Evolutionary conservation across 2,797 vertebrate genomes (phyloP), one percentile per base, ranked within the genome.

Genomic region (Loriculus beryllinus): DNA sequence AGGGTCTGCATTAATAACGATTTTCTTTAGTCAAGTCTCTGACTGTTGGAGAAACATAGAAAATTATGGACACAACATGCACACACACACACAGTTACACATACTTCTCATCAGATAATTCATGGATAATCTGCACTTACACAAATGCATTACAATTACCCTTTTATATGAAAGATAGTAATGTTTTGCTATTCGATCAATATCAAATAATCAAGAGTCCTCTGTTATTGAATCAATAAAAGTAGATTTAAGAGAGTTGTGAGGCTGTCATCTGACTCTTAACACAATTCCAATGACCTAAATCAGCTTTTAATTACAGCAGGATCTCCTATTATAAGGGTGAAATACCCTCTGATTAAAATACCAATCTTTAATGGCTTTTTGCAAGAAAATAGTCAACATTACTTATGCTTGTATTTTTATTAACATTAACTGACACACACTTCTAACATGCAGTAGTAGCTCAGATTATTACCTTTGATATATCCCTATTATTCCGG

Each of bases 271-370:
- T 82, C 49, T 72, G 87, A 96, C 67, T 94, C 95, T 95, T 94
- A 97, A 95, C 79, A 93, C 91, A 91, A 70, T 92, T 93, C 93
- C 94, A 95, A 96, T 96, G 90, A 95, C 94, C 91, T 75, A 88
- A 12, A 74, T 87, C 84, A 96, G 83, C 74, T 72, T 85, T 96
- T 96, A 96, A 97, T 97, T 95, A 96, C 96, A 96, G 90, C 90
- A 82, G 94, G 94, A 75, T 63, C 72, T 96, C 82, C 57, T 33
- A 39, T 77, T 92, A 57, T 67, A 82, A 87, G 85, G 19, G 33
- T 82, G 93, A 92, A 94, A 91, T 93, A 42, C 43, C 83, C 88
- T 86, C 90, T 96, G 88, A 96, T 96, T 96, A 96, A 96, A 92
- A 70, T 64, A 94, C 51, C 68, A 93, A 40, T 89, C 68, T 89